phyloP scores from a whole-genome alignment of 2,113 vertebrate species.

The Centropristis striata region DNA sequence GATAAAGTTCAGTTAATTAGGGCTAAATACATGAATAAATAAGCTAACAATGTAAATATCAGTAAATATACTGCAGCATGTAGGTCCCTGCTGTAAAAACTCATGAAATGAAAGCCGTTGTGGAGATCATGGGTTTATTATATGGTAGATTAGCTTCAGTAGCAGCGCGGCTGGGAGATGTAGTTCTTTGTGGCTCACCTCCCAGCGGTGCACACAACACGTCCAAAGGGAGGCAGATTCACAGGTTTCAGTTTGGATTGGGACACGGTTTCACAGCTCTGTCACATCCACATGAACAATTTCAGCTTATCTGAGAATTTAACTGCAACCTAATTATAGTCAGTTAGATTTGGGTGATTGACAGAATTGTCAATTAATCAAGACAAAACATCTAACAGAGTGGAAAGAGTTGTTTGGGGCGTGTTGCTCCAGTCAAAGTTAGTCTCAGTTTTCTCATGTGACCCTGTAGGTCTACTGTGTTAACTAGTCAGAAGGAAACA shows the following conservation, averaged over 20 bases:
- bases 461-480: no score
- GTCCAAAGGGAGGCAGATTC: background rate
- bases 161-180: background rate
- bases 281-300: background rate
- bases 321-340: background rate
- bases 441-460: no score
- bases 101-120: background rate
- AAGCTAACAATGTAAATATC: background rate
- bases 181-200: background rate
- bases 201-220: background rate
- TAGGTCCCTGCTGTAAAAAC: background rate
- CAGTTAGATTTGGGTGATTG: background rate
- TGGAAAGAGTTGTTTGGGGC: no score
- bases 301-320: background rate
- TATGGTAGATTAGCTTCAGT: background rate
- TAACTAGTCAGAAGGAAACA: no score
- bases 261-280: background rate
- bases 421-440: no score
- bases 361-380: no score
- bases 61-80: background rate
- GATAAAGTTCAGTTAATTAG: slow-evolving; percentile 11
- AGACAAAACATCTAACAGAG: no score
- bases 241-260: background rate
- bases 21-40: slow-evolving; percentile 10
- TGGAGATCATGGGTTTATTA: background rate